Base-by-base conservation (phyloP, 2,888 invertebrate genomes). In the Drosophila helvetica region DNA sequence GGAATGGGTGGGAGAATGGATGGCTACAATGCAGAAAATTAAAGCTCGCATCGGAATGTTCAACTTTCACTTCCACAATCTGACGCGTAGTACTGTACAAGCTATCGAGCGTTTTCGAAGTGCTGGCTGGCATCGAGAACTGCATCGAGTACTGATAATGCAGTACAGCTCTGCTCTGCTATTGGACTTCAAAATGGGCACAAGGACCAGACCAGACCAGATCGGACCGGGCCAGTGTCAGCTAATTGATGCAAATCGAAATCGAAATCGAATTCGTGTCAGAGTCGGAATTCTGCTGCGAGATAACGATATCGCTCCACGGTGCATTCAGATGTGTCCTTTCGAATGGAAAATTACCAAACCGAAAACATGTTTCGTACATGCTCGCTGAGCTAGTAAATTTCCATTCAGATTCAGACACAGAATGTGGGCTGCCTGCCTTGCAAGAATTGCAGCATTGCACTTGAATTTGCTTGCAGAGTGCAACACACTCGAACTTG, bases 401-500 rank as follows among this genome's bases (percentile, higher is more conserved):
- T 87, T 85, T 88, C 83, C 88, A 87, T 70, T 59, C 56, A 71
- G 50, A 58, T 19, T 15, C 42, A 15, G 50, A 55, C 46, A 45
- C 69, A 65, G 64, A 65, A 38, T 38, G 38, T n/a, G 38, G 38
- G 15, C 38, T 38, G 15, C 2, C 33, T 38, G 15, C 38, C 38
- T 38, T 67, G 50, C 72, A 88, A 88, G 83, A 86, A 82, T 74
- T 64, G 64, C 30, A 52, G 52, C 52, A 59, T 62, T 80, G 81
- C 68, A 75, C 86, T 84, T 88, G 85, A 77, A 77, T 80, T 77
- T 88, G 77, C 56, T 77, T 67, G 62, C 67, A 67, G 68, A 67
- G 19, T 50, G 12, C 18, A n/a, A 1, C 22, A 43, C 9, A 42
- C 33, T n/a, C 38, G 12, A 9, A 53, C 15, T 22, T n/a, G 9